A percentile compares a stretch with the other conserved stretches of the same genome.
Conservation (phyloP, 2,797 vertebrate species). For the Limnodromus scolopaceus region DNA sequence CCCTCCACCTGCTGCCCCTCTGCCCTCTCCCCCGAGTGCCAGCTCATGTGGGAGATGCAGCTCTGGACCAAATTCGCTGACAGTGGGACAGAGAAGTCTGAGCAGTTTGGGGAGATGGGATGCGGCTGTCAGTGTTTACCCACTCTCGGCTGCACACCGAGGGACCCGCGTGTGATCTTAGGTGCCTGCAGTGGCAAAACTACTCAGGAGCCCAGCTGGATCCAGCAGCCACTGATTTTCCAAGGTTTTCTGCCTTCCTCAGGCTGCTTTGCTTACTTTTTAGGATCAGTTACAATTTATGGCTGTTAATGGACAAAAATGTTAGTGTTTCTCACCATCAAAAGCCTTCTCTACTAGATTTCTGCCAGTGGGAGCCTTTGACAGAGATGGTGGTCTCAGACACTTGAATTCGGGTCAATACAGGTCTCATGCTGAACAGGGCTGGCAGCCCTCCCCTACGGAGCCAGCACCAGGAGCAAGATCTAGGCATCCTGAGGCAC, state of each 20-base stretch:
- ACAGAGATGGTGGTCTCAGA: not conserved
- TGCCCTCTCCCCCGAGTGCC: rapidly evolving
- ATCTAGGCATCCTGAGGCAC: not conserved
- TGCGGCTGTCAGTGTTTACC: not conserved
- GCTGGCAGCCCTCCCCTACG: not conserved
- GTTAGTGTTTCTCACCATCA: not conserved
- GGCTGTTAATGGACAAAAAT: not conserved
- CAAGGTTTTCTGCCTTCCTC: not conserved
- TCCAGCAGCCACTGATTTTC: not conserved
- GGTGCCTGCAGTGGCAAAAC: not conserved
- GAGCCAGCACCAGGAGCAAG: not conserved
- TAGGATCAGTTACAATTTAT: not conserved
- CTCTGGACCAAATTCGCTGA: not conserved
- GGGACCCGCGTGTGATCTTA: not conserved
- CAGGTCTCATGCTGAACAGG: not conserved
- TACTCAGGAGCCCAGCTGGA: not conserved
- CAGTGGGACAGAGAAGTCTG: not conserved
- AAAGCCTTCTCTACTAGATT: not conserved
- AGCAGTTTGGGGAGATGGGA: not conserved
- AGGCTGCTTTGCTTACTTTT: not conserved
- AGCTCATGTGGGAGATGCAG: rapidly evolving
- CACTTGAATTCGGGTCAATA: not conserved
- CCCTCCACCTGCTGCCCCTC: not conserved
- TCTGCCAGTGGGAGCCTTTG: not conserved
- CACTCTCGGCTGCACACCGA: rapidly evolving